Base-by-base conservation (phyloP, 2,797 vertebrate genomes). In the Streptopelia turtur region DNA sequence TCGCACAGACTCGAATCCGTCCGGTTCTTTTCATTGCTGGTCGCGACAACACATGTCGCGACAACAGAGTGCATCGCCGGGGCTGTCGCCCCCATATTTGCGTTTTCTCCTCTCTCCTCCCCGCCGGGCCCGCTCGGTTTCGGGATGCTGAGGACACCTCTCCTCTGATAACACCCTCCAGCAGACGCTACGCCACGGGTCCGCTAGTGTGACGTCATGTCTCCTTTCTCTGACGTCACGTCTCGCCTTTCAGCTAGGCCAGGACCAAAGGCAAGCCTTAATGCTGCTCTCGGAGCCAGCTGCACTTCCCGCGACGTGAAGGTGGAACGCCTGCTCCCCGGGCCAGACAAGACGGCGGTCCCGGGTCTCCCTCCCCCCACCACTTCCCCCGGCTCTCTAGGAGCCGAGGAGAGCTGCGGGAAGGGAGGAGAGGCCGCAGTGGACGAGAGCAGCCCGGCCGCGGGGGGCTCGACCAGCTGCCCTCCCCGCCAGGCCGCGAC, bases 71-170 rank as follows among this genome's bases (percentile, higher is more conserved):
- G 3, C 8, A 10, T 8, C 8, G 11, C 2, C 37, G 3, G 50
- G n/a, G 63, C 11, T 1, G 9, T 9, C 14, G 7, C 11, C n/a
- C 18, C 30, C 14, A 23, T 1, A 13, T 30, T 24, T 37, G 31
- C 1, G 0, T n/a, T 47, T 50, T 59, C 43, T 70, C 14, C 21
- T 57, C 49, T 47, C 28, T 59, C 37, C n/a, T 18, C 5, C 28
- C n/a, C 2, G 1, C 56, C 56, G 2, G 43, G 13, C 5, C 33
- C 6, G 0, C 53, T 60, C n/a, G 9, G 1, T 71, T 75, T 60
- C 2, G 33, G 30, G 74, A n/a, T 15, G 55, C 8, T 5, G 23
- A 23, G 49, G 24, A 6, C 65, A 5, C 3, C 10, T 25, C 21
- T 69, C 6, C 0, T 3, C 39, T 3, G 8, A 41, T 22, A 52